Evolutionary conservation across 1,140 invertebrate species (phyloP).

Genomic region (Hyles euphorbiae): DNA sequence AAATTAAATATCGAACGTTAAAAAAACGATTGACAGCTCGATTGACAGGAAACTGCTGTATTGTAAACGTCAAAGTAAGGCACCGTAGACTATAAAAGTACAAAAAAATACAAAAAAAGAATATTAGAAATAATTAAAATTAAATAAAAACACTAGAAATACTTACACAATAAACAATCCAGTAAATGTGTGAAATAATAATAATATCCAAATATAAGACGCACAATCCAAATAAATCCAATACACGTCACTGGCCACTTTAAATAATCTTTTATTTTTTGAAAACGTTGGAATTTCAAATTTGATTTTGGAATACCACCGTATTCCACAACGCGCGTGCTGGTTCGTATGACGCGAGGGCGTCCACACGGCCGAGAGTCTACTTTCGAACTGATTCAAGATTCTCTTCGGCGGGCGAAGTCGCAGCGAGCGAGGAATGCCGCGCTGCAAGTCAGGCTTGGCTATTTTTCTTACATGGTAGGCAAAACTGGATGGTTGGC

Average conservation of each 20-base stretch:
- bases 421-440: conserved; percentile 46
- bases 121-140: no score
- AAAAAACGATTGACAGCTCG: no score
- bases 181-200: conserved; percentile 17
- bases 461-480: conserved; percentile 43
- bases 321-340: conserved; percentile 30
- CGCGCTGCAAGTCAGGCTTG: conserved; percentile 45
- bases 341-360: conserved; percentile 20
- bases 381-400: conserved; percentile 64
- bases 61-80: no score
- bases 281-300: conserved; percentile 28
- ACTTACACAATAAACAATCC: conserved; percentile 46
- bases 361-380: conserved; percentile 51
- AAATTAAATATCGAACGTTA: no score
- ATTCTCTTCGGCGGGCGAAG: conserved; percentile 28
- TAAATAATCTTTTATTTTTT: conserved; percentile 24
- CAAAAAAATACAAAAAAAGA: no score
- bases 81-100: no score
- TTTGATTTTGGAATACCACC: conserved; percentile 35
- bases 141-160: background rate
- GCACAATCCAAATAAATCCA: conserved; percentile 32
- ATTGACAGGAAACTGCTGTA: no score
- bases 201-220: conserved; percentile 25
- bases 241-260: conserved; percentile 49
- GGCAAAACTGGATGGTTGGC: conserved; percentile 30